Percentiles rank a stretch among this genome's conserved stretches.
phyloP scores from a whole-genome alignment of 1,140 invertebrate genomes.

The honey bee (Apis mellifera) region Amel_HAv3.1 CM009933.2:8119001-8119500 shows the following conservation, averaged over 20 bases:
- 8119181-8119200: not conserved
- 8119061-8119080: not conserved
- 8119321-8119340: constrained; percentile 24
- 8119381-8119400: constrained; percentile 79
- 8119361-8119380: constrained; percentile 78
- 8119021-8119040: not conserved
- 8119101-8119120: too few relatives aligned
- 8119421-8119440: constrained; percentile 65
- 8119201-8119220: not conserved
- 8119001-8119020: not conserved
- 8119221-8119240: too few relatives aligned
- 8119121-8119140: too few relatives aligned
- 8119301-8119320: constrained; percentile 25
- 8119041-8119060: not conserved
- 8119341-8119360: constrained; percentile 68
- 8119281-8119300: constrained; percentile 5
- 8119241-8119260: too few relatives aligned
- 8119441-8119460: constrained; percentile 47
- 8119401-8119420: constrained; percentile 79
- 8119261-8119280: too few relatives aligned
- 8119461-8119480: constrained; percentile 9
- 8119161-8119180: not conserved
- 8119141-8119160: not conserved
- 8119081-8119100: too few relatives aligned
- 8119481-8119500: not conserved